These are phyloP conservation scores for Anoplophora glabripennis DNA, from an alignment of 1,140 invertebrate species.

Conservation along the genomic window DNA sequence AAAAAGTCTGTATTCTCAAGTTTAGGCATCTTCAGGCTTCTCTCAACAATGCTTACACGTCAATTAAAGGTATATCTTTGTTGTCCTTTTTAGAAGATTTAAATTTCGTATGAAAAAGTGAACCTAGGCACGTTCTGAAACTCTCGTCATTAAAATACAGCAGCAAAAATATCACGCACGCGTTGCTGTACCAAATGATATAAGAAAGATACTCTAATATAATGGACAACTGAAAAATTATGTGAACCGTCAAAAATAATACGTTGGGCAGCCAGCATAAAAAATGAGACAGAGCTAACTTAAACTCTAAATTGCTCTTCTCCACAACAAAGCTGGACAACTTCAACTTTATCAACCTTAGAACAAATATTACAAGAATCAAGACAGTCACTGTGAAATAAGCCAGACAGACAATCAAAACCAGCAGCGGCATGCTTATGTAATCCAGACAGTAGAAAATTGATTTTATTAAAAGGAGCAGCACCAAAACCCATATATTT, in stretches of 20 bases:
- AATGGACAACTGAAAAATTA: constrained; percentile 1
- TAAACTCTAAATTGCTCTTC: constrained; percentile 21
- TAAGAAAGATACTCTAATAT: constrained; percentile 4
- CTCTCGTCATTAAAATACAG: constrained; percentile 24
- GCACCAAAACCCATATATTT: constrained; percentile 23
- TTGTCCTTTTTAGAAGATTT: too few species aligned
- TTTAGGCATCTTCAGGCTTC: too few species aligned
- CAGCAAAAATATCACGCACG: constrained; percentile 23
- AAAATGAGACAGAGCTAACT: constrained; percentile 22
- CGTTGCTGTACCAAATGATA: constrained; percentile 20
- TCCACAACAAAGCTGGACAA: constrained; percentile 7
- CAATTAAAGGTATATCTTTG: too few species aligned
- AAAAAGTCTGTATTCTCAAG: too few species aligned
- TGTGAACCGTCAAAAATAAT: constrained; percentile 12
- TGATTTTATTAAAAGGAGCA: constrained; percentile 4
- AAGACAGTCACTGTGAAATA: constrained; percentile 16
- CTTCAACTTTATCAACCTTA: constrained; percentile 21
- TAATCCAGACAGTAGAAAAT: constrained; percentile 7
- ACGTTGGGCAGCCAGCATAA: constrained; percentile 31
- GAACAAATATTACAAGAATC: constrained; percentile 16
- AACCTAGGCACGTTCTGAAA: constrained; percentile 24
- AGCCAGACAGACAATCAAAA: constrained; percentile 1
- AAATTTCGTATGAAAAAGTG: constrained; percentile 8
- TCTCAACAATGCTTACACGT: too few species aligned
- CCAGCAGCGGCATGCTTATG: constrained; percentile 12